Evolutionary conservation across 2,888 invertebrate genomes (phyloP).

Genomic region (Drosophila bunnanda): DNA sequence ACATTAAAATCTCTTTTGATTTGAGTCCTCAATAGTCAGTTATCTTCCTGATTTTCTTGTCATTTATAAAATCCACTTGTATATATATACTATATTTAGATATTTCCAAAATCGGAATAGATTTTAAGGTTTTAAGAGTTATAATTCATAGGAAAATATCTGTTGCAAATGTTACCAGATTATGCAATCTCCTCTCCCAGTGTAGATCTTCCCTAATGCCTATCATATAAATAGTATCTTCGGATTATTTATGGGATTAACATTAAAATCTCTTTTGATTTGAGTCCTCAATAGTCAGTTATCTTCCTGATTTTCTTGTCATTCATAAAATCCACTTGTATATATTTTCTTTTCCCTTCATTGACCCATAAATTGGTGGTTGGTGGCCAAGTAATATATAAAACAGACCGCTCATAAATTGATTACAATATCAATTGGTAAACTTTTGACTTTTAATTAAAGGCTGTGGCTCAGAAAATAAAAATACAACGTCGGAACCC

Average conservation of each 20-base stretch:
- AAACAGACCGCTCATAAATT: slow-evolving; percentile 56
- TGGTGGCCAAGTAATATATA: slow-evolving; percentile 32
- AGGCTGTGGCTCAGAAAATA: slow-evolving; percentile 27
- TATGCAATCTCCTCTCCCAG: not conserved
- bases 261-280: slow-evolving; percentile 39
- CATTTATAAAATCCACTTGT: slow-evolving; percentile 15
- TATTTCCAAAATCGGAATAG: not conserved
- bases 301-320: slow-evolving; percentile 12
- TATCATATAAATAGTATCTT: not conserved
- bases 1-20: slow-evolving; percentile 43
- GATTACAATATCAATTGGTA: slow-evolving; percentile 75
- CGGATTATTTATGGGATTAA: slow-evolving; percentile 58
- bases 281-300: slow-evolving; percentile 3
- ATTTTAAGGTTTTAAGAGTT: not conserved
- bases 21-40: slow-evolving; percentile 9
- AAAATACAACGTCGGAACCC: not conserved
- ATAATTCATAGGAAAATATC: not conserved
- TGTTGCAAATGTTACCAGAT: slow-evolving; percentile 8
- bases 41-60: slow-evolving; percentile 10
- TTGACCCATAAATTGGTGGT: slow-evolving; percentile 39
- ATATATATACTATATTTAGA: not conserved
- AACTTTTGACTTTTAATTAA: slow-evolving; percentile 77
- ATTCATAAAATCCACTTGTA: slow-evolving; percentile 15
- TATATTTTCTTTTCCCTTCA: not conserved
- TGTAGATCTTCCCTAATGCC: slow-evolving; percentile 14